Base-by-base conservation (phyloP, 1,140 invertebrate species). In the Cardiocondyla obscurior region DNA sequence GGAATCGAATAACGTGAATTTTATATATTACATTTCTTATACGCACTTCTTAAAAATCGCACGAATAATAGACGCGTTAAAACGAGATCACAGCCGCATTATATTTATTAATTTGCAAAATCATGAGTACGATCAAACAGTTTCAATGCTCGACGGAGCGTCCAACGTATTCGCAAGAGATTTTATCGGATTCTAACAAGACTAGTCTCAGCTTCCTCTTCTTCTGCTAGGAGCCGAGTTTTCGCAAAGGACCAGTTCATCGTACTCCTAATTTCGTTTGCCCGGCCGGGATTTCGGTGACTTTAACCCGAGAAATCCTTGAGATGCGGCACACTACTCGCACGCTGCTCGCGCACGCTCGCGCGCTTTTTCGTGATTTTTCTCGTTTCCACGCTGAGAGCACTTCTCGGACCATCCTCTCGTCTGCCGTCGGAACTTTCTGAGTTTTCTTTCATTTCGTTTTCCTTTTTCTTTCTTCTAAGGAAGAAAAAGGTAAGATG, bases 241-340 rank as follows among this genome's bases (percentile, higher is more conserved):
- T 53, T 77, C 60, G 74, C 62, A 79, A 53, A 79, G 74, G 74
- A 67, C 46, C 62, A 39, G 62, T 79, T 79, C 46, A 39, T 19
- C 74, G 46, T 79, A 22, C 60, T 67, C 46, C 62, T 79, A 79
- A 79, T 83, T 84, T 82, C 64, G 69, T 76, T 82, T 60, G 57
- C 69, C 70, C 57, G 42, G 30, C 22, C 51, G 33, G n/a, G 44
- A 76, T 82, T 82, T 76, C 70, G 44, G 70, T 76, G 81, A 76
- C 81, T 76, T 74, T 58, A 74, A 60, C 44, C 53, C 39, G 30
- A 82, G 42, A 49, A 46, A 57, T 62, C 30, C 64, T 83, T 55
- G 82, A 60, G 64, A 84, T 84, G 74, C 82, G 39, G 49, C 60
- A 39, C 62, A 14, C 44, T 49, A 51, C 25, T 42, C 44, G 57